These are phyloP conservation scores for Magallana angulata DNA, from an alignment of 1,140 invertebrate genomes.

Conservation along the genomic window DNA sequence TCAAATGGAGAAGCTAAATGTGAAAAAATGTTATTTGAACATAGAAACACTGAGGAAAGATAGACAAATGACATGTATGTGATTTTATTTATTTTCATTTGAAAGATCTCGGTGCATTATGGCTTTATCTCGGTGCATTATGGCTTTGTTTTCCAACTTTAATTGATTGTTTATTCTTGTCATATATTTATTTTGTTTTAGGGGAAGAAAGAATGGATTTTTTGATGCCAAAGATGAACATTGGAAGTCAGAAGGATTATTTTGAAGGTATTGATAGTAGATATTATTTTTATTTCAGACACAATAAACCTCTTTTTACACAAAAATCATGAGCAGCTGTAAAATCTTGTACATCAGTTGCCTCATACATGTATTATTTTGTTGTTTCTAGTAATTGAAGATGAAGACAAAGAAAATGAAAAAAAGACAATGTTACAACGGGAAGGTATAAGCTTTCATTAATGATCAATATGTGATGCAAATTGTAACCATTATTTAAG, in stretches of 20 bases:
- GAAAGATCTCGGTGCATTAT: too few relatives aligned
- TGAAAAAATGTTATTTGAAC: not conserved
- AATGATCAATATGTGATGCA: too few relatives aligned
- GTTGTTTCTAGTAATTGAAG: not conserved
- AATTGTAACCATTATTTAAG: too few relatives aligned
- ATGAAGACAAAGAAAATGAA: not conserved
- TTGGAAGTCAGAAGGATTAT: not conserved
- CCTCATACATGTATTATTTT: not conserved
- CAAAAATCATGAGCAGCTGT: too few relatives aligned
- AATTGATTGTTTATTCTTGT: too few relatives aligned
- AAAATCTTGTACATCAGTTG: too few relatives aligned
- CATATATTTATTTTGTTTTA: not conserved
- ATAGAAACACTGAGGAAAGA: conserved; percentile 12
- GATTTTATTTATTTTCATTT: not conserved
- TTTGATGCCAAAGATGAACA: conserved; percentile 17
- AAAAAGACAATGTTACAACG: not conserved
- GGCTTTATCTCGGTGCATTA: too few relatives aligned
- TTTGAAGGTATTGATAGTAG: not conserved
- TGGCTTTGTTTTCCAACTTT: too few relatives aligned
- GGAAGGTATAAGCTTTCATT: not conserved
- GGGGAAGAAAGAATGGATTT: conserved; percentile 33
- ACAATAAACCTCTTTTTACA: too few relatives aligned
- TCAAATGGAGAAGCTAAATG: not conserved
- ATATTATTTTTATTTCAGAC: too few relatives aligned
- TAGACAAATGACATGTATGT: conserved; percentile 6